Evolutionary conservation across 2,113 vertebrate genomes (phyloP).

Genomic region (Erythrolamprus reginae): DNA sequence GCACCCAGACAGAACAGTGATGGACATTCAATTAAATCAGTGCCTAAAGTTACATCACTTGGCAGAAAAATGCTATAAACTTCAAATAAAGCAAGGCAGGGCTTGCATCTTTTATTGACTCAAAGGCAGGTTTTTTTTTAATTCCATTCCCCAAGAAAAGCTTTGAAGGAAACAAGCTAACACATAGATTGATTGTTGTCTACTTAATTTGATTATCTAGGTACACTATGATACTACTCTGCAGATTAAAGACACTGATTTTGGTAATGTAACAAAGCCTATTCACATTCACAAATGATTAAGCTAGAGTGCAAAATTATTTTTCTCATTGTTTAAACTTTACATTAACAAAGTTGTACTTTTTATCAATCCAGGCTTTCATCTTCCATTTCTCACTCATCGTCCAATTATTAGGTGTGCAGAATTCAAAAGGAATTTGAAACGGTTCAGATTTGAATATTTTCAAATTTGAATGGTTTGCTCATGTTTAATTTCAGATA

Average conservation of each 20-base stretch:
- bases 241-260: not conserved
- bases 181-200: not conserved
- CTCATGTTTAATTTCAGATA: not conserved
- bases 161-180: not conserved
- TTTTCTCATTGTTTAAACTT: not conserved
- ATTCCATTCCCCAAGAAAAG: not conserved
- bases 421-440: not conserved
- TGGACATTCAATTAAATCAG: not conserved
- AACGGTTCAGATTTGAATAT: not conserved
- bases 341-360: not conserved
- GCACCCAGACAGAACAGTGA: too few relatives aligned
- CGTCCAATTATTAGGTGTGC: not conserved
- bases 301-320: not conserved
- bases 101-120: not conserved
- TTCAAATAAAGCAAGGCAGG: not conserved
- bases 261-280: not conserved
- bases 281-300: not conserved
- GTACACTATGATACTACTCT: not conserved
- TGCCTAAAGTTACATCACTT: not conserved
- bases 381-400: not conserved
- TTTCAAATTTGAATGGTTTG: not conserved
- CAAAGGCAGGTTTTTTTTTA: not conserved
- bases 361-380: not conserved
- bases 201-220: not conserved
- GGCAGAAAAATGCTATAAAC: not conserved